Base-by-base conservation (phyloP, 2,888 invertebrate genomes). In the Dryobota labecula region DNA sequence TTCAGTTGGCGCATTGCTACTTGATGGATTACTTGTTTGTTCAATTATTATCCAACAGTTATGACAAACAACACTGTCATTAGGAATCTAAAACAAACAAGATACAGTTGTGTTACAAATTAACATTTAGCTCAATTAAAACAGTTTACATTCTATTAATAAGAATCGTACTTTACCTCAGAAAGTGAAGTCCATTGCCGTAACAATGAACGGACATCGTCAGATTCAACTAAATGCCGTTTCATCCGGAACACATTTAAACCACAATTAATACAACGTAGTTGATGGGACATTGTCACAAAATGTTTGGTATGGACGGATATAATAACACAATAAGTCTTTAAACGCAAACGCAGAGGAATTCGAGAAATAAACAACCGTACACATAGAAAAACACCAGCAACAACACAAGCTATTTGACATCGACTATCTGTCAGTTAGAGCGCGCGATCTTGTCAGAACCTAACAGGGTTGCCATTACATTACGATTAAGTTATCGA, bases 31-130 rank as follows among this genome's bases (percentile, higher is more conserved):
- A 43, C 27, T 43, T 60, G 60, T 60, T 60, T 60, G 49, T 62
- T 49, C 49, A 62, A 49, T 62, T 49, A 62, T 2, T 62, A 36
- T 9, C 62, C 63, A 63, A 51, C 63, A 66, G 57, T 66, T 1
- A 66, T 66, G 45, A 66, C 47, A 57, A 57, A 57, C 57, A 66
- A 51, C 38, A 63, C 63, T 63, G 51, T 27, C 51, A 51, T 51
- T 63, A 20, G 63, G 38, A 38, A 63, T 38, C 49, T 62, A 62
- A 62, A 62, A 62, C 33, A 49, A 49, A 47, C 30, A 60, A 38
- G 1, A 58, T 41, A 58, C 18, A 49, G 36, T 9, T 47, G n/a
- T n/a, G 2, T 47, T 51, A 6, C 51, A 13, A 60, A 60, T 60
- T 30, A 45, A 45, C 20, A 60, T 45, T 60, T 60, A 30, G 2